Evolutionary conservation across 2,113 vertebrate species (phyloP).

Genomic region (Eublepharis macularius): DNA sequence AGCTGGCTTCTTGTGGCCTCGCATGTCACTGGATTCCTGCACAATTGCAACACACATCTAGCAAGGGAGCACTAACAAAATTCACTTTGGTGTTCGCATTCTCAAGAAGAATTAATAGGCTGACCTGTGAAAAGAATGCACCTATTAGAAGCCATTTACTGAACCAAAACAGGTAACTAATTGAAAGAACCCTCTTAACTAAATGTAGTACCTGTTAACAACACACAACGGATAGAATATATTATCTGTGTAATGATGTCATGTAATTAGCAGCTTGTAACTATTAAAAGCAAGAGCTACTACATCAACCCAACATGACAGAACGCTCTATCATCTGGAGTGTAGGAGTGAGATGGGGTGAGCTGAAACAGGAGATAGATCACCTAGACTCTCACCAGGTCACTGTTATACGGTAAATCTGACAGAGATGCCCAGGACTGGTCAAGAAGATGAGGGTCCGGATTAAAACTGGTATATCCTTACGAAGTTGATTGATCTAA

Average conservation of each 20-base stretch:
- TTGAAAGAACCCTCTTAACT: slow-evolving; percentile 42
- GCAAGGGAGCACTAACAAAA: neutral
- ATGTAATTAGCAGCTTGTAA: slow-evolving; percentile 48
- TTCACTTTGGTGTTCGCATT: neutral
- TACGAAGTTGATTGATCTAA: too few relatives aligned
- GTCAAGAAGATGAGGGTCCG: too few relatives aligned
- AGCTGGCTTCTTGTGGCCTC: too few relatives aligned
- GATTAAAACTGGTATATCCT: too few relatives aligned
- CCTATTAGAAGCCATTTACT: slow-evolving; percentile 15
- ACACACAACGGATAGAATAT: slow-evolving; percentile 24
- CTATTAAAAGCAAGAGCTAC: slow-evolving; percentile 29
- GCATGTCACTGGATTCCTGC: neutral
- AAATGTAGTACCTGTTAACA: slow-evolving; percentile 42
- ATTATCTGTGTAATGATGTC: slow-evolving; percentile 24
- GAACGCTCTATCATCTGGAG: neutral
- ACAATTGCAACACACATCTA: neutral
- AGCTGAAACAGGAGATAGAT: too few relatives aligned
- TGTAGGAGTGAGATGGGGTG: neutral
- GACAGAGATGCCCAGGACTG: too few relatives aligned
- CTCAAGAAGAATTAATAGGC: neutral
- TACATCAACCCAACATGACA: neutral
- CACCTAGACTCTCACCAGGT: neutral
- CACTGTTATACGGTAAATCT: neutral
- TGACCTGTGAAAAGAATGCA: slow-evolving; percentile 6
- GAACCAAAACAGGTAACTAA: slow-evolving; percentile 33